Conservation (phyloP, 1,140 invertebrate genomes). For the Caenorhabditis tropicalis region DNA sequence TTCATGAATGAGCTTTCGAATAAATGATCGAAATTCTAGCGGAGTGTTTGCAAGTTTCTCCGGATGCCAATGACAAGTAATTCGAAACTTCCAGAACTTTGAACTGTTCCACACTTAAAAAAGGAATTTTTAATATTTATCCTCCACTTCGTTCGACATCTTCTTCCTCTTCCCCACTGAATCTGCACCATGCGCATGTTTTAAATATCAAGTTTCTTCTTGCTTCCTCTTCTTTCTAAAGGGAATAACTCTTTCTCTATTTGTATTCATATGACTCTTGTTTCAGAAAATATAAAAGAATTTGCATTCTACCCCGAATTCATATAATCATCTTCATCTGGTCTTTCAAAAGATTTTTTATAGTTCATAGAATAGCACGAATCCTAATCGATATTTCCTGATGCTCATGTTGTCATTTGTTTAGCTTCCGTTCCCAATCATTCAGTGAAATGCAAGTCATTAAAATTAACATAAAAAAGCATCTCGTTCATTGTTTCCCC, state of each 20-base stretch:
- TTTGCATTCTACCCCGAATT: not conserved
- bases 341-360: not conserved
- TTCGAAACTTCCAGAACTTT: not conserved
- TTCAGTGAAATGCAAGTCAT: no score
- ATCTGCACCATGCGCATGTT: conserved; percentile 6
- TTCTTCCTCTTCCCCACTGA: not conserved
- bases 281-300: conserved; percentile 34
- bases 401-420: no score
- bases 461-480: no score
- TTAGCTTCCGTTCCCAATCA: no score
- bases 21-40: not conserved
- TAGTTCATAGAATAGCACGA: not conserved
- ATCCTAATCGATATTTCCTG: no score
- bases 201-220: conserved; percentile 34
- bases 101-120: not conserved
- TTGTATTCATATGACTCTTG: conserved; percentile 22
- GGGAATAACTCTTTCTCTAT: conserved; percentile 17
- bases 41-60: no score
- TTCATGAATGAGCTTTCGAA: conserved; percentile 42
- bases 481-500: not conserved
- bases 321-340: not conserved
- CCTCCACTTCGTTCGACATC: not conserved
- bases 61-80: no score
- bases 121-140: not conserved
- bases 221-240: not conserved